Evolutionary conservation across 2,888 invertebrate species (phyloP), one percentile per base, ranked within the genome.

Genomic region (Synanthedon vespiformis): DNA sequence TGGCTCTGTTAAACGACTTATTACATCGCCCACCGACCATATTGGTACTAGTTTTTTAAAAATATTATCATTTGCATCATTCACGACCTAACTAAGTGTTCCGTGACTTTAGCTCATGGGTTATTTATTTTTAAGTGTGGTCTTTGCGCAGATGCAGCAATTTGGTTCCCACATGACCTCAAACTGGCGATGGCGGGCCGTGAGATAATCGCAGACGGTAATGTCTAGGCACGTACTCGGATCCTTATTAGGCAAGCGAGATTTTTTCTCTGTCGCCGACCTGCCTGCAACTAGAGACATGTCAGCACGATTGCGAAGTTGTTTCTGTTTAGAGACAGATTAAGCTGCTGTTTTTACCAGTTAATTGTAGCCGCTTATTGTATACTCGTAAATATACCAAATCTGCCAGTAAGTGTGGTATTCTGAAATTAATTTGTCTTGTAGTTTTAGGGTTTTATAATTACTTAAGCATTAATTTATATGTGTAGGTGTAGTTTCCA

Each of bases 121-220:
- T 67, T 72, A 69, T 72, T 69, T 70, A 68, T 70, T 68, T 73
- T 68, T 70, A 74, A 70, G 64, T 27, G 65, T 68, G 60, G 65
- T 70, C 68, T 72, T 75, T 74, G 66, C 67, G 63, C 74, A 74
- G 73, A 70, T 72, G 77, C 65, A 63, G 72, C 72, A 71, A 72
- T 76, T 81, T 69, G 65, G 72, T 78, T 81, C 79, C 72, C 81
- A 75, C 76, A 71, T 83, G 82, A 83, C 83, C 81, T 72, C 76
- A 72, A 76, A 77, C 68, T 61, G 62, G 62, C 34, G 34, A 34
- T 34, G 8, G 34, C 34, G 63, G 74, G 77, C 80, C 84, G 82
- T 84, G 84, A 83, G 84, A 85, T 83, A 81, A 81, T 82, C 83
- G 82, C 80, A 63, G 72, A 72, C 80, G 74, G 80, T 77, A 77